These are phyloP conservation scores for Cololabis saira DNA, from an alignment of 2,113 vertebrate genomes.

Conservation along the genomic window DNA sequence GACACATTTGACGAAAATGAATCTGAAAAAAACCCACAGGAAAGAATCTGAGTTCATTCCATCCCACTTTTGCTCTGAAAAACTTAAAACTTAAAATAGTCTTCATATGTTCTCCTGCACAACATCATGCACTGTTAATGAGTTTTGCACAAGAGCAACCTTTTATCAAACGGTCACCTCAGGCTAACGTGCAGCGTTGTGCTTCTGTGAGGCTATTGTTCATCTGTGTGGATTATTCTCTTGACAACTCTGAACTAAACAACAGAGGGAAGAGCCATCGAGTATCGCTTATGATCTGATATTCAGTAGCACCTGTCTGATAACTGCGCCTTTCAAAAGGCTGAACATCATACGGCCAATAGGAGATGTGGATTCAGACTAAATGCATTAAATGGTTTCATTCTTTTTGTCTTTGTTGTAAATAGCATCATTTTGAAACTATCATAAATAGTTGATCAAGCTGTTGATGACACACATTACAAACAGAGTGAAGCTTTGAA, in stretches of 20 bases:
- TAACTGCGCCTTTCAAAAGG: conserved; percentile 50
- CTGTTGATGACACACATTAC: conserved; percentile 45
- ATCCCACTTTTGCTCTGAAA: conserved; percentile 13
- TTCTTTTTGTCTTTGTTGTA: conserved; percentile 33
- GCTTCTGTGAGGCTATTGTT: conserved; percentile 1
- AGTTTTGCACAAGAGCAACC: conserved; percentile 31
- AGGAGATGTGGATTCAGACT: conserved; percentile 49
- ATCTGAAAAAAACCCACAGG: conserved; percentile 1
- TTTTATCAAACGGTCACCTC: conserved; percentile 58
- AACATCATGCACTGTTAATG: conserved; percentile 40
- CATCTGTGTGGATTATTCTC: conserved; percentile 50
- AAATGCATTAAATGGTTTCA: conserved; percentile 34
- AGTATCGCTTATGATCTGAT: conserved; percentile 53
- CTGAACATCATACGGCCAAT: conserved; percentile 21
- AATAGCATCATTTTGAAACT: conserved; percentile 39
- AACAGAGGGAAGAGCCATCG: conserved; percentile 30
- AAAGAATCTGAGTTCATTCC: conserved; percentile 12
- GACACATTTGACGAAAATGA: conserved; percentile 29
- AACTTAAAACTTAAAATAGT: conserved; percentile 31
- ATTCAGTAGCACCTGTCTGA: conserved; percentile 47
- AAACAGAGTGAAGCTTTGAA: conserved; percentile 37
- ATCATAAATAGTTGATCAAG: conserved; percentile 66
- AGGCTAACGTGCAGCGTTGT: background rate
- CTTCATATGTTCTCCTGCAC: conserved; percentile 54
- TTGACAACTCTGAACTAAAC: conserved; percentile 14